Evolutionary conservation across 2,888 invertebrate species (phyloP), one percentile per base, ranked within the genome.

Genomic region (Eupithecia dodoneata): DNA sequence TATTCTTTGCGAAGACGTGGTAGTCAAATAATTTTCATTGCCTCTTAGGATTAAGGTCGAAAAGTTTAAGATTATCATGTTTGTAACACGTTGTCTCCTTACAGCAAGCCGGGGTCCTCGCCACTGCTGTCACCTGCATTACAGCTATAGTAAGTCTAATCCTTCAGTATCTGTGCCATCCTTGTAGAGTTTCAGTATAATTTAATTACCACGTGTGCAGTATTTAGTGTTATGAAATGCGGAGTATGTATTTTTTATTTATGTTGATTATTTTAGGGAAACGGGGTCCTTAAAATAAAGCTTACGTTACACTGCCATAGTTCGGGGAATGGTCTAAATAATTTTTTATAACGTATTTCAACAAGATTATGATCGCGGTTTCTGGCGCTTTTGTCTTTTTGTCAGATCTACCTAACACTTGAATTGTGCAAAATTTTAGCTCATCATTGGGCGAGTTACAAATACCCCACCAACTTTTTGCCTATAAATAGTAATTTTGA

Each of bases 51-150:
- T 41, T 42, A 41, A 1, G 0, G 41, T 13, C 0, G 59, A 18
- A 55, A n/a, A n/a, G 55, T 55, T 55, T 7, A 0, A 7, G 18
- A 2, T 4, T 63, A 7, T 59, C n/a, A 63, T 12, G 63, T 63
- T 59, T 18, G 30, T 66, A 42, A 42, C 66, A 59, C 55, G 55
- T 55, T 15, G 15, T 55, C 18, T 81, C 73, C 79, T 88, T 85
- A 0, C 90, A 94, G 94, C 91, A 88, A 89, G 93, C 93, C 94
- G 91, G 92, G 88, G 93, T 89, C 73, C 84, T 89, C 83, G 90
- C 87, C 80, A 52, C 75, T 59, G 72, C 82, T 82, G 84, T 78
- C 88, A 83, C 89, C 90, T 90, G 88, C 82, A 78, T 87, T 84
- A 79, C 84, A 84, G 7, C 15, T 7, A 85, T 87, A 90, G 93